These are phyloP conservation scores for Calephelis perditalis DNA, from an alignment of 2,888 invertebrate species.

Conservation along the genomic window DNA sequence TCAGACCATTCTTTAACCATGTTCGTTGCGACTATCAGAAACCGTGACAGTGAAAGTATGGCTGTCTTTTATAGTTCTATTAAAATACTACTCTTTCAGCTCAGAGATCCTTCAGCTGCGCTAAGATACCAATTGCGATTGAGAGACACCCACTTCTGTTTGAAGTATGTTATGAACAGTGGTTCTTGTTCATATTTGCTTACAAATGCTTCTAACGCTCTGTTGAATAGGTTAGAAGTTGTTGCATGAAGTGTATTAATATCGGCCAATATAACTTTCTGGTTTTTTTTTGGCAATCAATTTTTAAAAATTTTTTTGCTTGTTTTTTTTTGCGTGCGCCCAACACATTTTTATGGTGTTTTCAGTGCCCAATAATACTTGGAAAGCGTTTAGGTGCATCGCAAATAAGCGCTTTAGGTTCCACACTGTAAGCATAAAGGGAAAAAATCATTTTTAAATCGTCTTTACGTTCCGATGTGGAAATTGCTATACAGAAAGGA, in stretches of 20 bases:
- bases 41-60: too few species aligned
- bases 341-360: too few species aligned
- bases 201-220: slow-evolving; percentile 6
- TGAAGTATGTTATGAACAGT: slow-evolving; percentile 22
- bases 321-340: too few species aligned
- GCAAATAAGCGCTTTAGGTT: slow-evolving; percentile 1
- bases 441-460: background rate
- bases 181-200: background rate
- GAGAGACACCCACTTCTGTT: slow-evolving; percentile 21
- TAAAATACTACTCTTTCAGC: too few species aligned
- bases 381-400: too few species aligned
- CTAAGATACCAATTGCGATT: slow-evolving; percentile 26
- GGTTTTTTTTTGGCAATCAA: slow-evolving; percentile 13
- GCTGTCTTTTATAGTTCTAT: too few species aligned
- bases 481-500: background rate
- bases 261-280: slow-evolving; percentile 16
- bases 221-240: slow-evolving; percentile 2
- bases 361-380: too few species aligned
- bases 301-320: background rate
- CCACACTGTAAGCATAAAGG: background rate
- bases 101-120: slow-evolving; percentile 18
- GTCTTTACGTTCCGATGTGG: background rate
- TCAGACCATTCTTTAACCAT: too few species aligned
- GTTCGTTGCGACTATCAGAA: too few species aligned
- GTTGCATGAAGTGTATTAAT: slow-evolving; percentile 13